Conservation (phyloP, 2,888 invertebrate species). For the Chymomyza procnemis region DNA sequence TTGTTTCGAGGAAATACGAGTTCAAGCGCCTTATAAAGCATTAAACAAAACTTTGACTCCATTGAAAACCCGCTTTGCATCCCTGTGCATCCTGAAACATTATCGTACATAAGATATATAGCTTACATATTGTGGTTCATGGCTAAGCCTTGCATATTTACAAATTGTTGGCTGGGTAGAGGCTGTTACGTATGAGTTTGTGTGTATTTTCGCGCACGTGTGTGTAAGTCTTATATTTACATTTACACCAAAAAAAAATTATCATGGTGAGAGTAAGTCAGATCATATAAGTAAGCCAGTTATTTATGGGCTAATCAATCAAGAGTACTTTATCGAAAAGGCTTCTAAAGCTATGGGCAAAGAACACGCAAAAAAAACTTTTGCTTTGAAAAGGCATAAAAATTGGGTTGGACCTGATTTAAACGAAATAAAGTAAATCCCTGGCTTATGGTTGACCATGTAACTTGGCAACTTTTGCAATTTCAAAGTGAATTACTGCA, state of each 20-base stretch:
- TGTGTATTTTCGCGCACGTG: background rate
- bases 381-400: background rate
- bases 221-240: background rate
- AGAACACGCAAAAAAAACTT: background rate
- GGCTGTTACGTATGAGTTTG: background rate
- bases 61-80: background rate
- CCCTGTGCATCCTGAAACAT: background rate
- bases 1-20: too few species aligned
- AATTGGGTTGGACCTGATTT: background rate
- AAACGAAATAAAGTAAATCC: background rate
- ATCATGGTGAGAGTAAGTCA: constrained; percentile 20
- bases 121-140: background rate
- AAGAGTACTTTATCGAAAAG: constrained; percentile 38
- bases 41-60: background rate
- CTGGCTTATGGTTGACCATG: background rate
- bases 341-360: constrained; percentile 6
- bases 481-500: background rate
- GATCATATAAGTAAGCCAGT: constrained; percentile 47
- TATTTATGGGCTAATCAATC: constrained; percentile 57
- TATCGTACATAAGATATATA: background rate
- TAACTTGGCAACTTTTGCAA: background rate
- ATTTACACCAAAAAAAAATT: background rate
- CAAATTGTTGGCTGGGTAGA: background rate
- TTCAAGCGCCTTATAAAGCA: too few species aligned
- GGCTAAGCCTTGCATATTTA: background rate